Conservation (phyloP, 2,797 vertebrate species). For the Smutsia temminckii region DNA sequence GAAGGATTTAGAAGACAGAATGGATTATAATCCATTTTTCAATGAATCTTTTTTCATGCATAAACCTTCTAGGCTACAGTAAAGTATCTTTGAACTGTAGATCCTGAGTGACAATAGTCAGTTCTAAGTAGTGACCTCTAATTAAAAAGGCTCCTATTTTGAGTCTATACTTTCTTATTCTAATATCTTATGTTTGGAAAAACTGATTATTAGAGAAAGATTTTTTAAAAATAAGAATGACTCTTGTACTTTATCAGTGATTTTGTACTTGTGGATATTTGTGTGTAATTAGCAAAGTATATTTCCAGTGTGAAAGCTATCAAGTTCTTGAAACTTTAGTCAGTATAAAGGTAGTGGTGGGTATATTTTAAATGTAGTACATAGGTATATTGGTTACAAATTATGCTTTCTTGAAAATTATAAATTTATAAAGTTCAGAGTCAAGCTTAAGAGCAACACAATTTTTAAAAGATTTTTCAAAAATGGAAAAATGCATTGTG, state of each 20-base stretch:
- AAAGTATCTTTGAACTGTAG: neutral
- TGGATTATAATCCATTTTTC: neutral
- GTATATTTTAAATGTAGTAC: slow-evolving; percentile 5
- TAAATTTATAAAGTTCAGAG: slow-evolving; percentile 8
- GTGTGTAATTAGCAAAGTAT: neutral
- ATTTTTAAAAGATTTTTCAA: neutral
- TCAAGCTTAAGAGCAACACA: slow-evolving; percentile 8
- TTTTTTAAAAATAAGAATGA: neutral
- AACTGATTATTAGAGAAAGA: neutral
- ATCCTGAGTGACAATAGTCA: neutral
- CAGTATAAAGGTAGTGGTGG: neutral
- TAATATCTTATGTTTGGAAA: slow-evolving; percentile 21
- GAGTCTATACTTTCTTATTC: neutral
- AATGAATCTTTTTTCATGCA: neutral
- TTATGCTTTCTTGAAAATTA: neutral
- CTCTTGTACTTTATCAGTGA: neutral
- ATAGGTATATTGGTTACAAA: neutral
- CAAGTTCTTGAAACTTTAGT: neutral
- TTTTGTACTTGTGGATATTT: slow-evolving; percentile 12
- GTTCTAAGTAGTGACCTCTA: slow-evolving; percentile 10
- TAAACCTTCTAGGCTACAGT: neutral
- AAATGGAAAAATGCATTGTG: neutral
- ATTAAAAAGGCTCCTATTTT: neutral
- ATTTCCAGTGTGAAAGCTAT: neutral
- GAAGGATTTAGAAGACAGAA: slow-evolving; percentile 24